phyloP scores from a whole-genome alignment of 2,888 invertebrate genomes.

The Agrochola litura region DNA sequence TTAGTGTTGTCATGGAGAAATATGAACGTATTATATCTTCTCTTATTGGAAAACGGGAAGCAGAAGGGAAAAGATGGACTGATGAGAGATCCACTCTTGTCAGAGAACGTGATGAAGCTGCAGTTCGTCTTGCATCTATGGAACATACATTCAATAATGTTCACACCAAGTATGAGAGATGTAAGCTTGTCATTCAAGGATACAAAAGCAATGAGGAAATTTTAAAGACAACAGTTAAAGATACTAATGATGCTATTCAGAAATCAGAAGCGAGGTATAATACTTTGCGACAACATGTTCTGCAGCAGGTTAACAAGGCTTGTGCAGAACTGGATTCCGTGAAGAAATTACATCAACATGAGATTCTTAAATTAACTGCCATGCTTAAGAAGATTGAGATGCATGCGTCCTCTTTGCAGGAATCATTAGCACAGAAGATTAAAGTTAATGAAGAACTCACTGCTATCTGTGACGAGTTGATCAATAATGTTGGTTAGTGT shows the following conservation, averaged over 20 bases:
- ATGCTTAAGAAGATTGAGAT: conserved; percentile 97
- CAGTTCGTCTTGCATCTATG: conserved; percentile 91
- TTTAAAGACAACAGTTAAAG: conserved; percentile 92
- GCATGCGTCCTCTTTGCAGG: conserved; percentile 95
- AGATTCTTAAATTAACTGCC: conserved; percentile 96
- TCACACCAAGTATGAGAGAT: conserved; percentile 92
- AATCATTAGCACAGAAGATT: conserved; percentile 96
- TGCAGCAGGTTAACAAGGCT: conserved; percentile 94
- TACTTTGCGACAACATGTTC: conserved; percentile 96
- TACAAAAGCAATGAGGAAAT: conserved; percentile 93
- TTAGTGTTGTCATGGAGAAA: conserved; percentile 94
- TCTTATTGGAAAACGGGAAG: conserved; percentile 93
- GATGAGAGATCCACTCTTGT: conserved; percentile 89
- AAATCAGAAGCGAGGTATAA: conserved; percentile 96
- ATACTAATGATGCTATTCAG: conserved; percentile 93
- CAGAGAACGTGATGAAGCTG: conserved; percentile 91
- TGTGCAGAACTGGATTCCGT: conserved; percentile 95
- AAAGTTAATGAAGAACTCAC: conserved; percentile 97
- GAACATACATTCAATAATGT: conserved; percentile 92
- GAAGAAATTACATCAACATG: conserved; percentile 94
- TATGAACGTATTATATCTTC: conserved; percentile 95
- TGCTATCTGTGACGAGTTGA: conserved; percentile 98
- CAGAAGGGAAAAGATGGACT: conserved; percentile 91
- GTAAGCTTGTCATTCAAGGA: conserved; percentile 91
- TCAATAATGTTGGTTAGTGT: conserved; percentile 90